These are phyloP conservation scores for Dasypogon diadema DNA, from an alignment of 2,888 invertebrate genomes.

Conservation along the genomic window DNA sequence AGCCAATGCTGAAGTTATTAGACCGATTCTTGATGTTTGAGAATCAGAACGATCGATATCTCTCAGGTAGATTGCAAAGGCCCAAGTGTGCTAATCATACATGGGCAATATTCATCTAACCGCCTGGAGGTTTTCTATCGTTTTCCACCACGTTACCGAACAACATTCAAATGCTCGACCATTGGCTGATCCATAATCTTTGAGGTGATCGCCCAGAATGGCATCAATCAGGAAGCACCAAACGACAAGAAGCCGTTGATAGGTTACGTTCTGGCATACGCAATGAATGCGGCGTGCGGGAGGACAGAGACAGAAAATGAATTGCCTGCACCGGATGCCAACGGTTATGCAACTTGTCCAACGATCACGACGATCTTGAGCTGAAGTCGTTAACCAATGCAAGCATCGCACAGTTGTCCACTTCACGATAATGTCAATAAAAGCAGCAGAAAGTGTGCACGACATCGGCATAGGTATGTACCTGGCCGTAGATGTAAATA, in stretches of 20 bases:
- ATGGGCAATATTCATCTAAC: neutral
- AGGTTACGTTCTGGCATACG: slow-evolving; percentile 35
- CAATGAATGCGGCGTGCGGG: slow-evolving; percentile 25
- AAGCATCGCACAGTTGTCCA: slow-evolving; percentile 18
- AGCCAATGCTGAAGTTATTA: slow-evolving; percentile 51
- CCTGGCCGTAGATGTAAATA: slow-evolving; percentile 31
- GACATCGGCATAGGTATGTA: slow-evolving; percentile 13
- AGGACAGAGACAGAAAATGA: slow-evolving; percentile 3
- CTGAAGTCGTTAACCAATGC: slow-evolving; percentile 8
- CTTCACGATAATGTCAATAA: slow-evolving; percentile 20
- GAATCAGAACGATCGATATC: slow-evolving; percentile 49
- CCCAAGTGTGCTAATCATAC: neutral
- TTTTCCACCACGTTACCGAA: neutral
- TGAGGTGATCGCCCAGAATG: slow-evolving; percentile 18
- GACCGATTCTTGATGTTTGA: slow-evolving; percentile 41
- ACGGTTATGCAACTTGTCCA: slow-evolving; percentile 48
- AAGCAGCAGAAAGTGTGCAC: slow-evolving; percentile 36
- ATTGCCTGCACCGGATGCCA: slow-evolving; percentile 48
- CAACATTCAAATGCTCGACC: neutral
- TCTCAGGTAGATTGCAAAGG: slow-evolving; percentile 1
- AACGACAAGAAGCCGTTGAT: slow-evolving; percentile 33
- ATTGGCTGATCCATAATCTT: slow-evolving; percentile 17
- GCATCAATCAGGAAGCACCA: slow-evolving; percentile 40
- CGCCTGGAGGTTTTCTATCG: neutral
- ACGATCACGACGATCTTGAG: slow-evolving; percentile 29